A percentile compares a stretch with the other conserved stretches of the same genome.
Conservation (phyloP, 2,113 vertebrate species). For the Leiothrix lutea region DNA sequence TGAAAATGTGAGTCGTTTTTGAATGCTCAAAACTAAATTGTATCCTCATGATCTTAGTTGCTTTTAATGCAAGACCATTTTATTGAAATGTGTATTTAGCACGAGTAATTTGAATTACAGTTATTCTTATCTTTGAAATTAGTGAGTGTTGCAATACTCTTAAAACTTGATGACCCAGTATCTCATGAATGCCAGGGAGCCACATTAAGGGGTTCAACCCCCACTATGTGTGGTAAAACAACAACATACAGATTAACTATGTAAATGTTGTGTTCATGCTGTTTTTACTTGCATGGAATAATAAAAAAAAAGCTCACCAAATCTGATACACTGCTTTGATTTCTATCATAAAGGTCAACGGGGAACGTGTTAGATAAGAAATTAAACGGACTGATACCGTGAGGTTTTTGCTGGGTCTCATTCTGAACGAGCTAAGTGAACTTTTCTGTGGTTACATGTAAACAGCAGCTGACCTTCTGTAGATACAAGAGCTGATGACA, state of each 20-base stretch:
- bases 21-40: neutral
- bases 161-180: neutral
- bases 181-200: neutral
- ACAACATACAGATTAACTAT: neutral
- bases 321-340: neutral
- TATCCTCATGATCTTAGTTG: neutral
- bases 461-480: conserved; percentile 21
- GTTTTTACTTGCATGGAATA: neutral
- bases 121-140: conserved; percentile 6
- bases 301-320: neutral
- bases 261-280: conserved; percentile 5
- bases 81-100: neutral
- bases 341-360: neutral
- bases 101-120: neutral
- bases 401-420: neutral
- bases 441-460: neutral
- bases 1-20: neutral
- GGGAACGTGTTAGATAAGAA: neutral
- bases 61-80: neutral
- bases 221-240: neutral
- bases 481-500: neutral
- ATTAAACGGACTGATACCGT: neutral
- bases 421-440: neutral
- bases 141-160: neutral
- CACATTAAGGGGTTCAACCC: conserved; percentile 1